A percentile compares a stretch with the other conserved stretches of the same genome.
Evolutionary conservation across 2,888 invertebrate species (phyloP).

Genomic region (Teinopalpus imperialis): DNA sequence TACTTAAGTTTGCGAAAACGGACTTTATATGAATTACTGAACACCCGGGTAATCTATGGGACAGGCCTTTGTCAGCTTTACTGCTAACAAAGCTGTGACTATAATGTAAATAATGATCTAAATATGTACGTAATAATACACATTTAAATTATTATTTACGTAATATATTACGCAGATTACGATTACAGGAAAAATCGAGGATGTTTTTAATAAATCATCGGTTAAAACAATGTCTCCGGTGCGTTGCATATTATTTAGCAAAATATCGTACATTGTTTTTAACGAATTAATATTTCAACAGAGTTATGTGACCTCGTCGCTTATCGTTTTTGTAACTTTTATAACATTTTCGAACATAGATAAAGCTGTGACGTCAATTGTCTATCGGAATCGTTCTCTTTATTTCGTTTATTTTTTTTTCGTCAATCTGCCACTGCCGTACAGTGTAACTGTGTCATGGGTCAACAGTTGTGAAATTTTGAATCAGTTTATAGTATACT

Average conservation of each 20-base stretch:
- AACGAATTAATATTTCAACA: constrained; percentile 18
- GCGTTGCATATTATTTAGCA: constrained; percentile 5
- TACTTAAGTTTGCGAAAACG: too few species aligned
- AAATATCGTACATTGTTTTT: constrained; percentile 13
- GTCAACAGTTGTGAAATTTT: constrained; percentile 1
- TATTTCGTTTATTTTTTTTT: constrained; percentile 12
- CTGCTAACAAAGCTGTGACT: too few species aligned
- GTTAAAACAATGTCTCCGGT: not conserved
- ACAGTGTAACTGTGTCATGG: constrained; percentile 14
- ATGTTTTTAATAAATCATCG: constrained; percentile 14
- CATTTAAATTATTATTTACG: too few species aligned
- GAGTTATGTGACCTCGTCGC: constrained; percentile 18
- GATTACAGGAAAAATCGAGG: not conserved
- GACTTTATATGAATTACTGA: too few species aligned
- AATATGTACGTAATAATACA: too few species aligned
- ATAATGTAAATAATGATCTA: too few species aligned
- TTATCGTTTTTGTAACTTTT: constrained; percentile 23
- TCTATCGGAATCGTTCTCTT: constrained; percentile 20
- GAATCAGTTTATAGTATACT: too few species aligned
- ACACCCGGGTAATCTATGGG: too few species aligned
- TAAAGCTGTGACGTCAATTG: constrained; percentile 24
- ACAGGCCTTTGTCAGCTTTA: too few species aligned
- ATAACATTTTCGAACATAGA: constrained; percentile 14
- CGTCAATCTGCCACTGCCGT: not conserved
- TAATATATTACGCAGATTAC: too few species aligned